Evolutionary conservation across 2,797 vertebrate species (phyloP).

Genomic region (Dendrocincla tyrannina): DNA sequence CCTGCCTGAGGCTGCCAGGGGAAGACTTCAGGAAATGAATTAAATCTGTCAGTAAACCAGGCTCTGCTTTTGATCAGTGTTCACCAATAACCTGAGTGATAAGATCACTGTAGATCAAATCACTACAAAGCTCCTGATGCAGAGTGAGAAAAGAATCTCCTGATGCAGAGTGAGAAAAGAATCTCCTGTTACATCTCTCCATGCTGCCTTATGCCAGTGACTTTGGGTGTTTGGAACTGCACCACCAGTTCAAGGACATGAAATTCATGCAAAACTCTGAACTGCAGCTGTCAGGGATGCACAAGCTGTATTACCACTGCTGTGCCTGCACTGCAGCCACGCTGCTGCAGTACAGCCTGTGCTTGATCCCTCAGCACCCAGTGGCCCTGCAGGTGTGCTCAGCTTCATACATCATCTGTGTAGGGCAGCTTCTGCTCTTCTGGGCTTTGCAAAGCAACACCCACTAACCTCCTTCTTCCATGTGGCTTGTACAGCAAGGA

Average conservation of each 20-base stretch:
- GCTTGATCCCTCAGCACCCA: background rate
- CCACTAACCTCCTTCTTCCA: background rate
- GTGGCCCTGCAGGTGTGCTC: background rate
- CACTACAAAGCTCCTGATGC: background rate
- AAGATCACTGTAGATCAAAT: background rate
- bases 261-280: background rate
- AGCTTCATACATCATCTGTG: background rate
- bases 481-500: background rate
- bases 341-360: background rate
- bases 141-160: background rate
- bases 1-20: background rate
- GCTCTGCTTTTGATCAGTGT: background rate
- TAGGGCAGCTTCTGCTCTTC: background rate
- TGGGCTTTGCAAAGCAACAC: background rate
- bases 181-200: background rate
- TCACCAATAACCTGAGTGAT: background rate
- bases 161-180: background rate
- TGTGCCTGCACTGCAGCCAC: background rate
- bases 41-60: background rate
- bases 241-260: background rate
- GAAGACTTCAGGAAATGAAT: background rate
- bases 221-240: background rate
- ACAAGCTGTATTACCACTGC: background rate
- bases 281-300: background rate
- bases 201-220: fast-evolving